Evolutionary conservation across 2,888 invertebrate genomes (phyloP), one percentile per base, ranked within the genome.

Genomic region (Pammene aurita): DNA sequence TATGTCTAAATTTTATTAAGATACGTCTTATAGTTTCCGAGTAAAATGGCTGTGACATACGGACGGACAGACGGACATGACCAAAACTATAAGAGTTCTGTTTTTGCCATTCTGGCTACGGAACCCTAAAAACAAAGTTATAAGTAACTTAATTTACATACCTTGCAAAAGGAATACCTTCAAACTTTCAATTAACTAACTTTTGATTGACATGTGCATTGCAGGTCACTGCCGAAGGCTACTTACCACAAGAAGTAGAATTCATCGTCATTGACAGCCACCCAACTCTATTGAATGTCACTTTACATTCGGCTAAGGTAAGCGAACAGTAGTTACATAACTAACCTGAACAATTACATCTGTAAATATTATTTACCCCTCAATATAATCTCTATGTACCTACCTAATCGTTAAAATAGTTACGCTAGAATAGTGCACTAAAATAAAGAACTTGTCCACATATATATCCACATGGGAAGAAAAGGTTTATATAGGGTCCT

Each of bases 201-300:
- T n/a, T 44, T 0, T 48, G 6, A 5, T 9, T 16, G 26, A 34
- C 5, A 68, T 79, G 58, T 64, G 65, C 34, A 16, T 77, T 63
- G 5, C 80, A 97, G 97, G 96, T 97, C 13, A 95, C 96, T 79
- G 97, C 96, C 41, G 97, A 97, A 79, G 97, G 97, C 50, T 97
- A 95, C 83, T 93, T 96, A 52, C 97, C 97, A 0, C 94, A 95
- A 77, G 97, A 97, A 85, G 93, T 97, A 35, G 97, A 97, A 82
- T 97, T 98, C 83, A 95, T 96, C 87, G 96, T 98, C 9, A 95
- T 96, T 58, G 97, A 97, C 74, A 95, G 95, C 78, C 96, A 97
- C 86, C 97, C 97, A 5, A 97, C 97, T 2, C 90, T 96, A 64
- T 89, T 97, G 56, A 97, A 97, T 86, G 94, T 97, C 48, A 97